Conservation (phyloP, 2,888 invertebrate genomes). For the Plebejus melissa region DNA sequence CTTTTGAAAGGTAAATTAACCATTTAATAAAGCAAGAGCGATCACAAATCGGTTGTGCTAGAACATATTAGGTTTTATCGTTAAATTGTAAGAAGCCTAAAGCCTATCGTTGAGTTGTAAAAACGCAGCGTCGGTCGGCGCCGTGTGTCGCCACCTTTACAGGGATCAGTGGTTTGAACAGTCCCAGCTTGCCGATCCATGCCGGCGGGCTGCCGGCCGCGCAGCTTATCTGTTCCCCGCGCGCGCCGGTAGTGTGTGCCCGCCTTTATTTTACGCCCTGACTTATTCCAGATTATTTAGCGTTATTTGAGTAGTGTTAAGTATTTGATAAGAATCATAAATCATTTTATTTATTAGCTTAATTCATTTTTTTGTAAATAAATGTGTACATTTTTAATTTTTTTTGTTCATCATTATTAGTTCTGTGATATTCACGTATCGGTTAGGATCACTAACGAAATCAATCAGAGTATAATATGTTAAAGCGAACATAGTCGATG, state of each 20-base stretch:
- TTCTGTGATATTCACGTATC: constrained; percentile 44
- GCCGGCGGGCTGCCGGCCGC: constrained; percentile 9
- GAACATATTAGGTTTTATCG: not conserved
- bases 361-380: constrained; percentile 39
- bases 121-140: not conserved
- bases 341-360: constrained; percentile 35
- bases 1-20: not conserved
- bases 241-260: constrained; percentile 28
- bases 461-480: constrained; percentile 35
- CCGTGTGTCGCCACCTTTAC: not conserved
- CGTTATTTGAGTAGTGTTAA: constrained; percentile 33
- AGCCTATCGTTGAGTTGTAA: not conserved
- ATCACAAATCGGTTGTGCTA: not conserved
- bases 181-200: constrained; percentile 10
- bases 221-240: constrained; percentile 28
- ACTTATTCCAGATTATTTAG: constrained; percentile 30
- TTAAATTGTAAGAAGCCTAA: not conserved
- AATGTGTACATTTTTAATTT: constrained; percentile 39
- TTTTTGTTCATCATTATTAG: constrained; percentile 37
- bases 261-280: constrained; percentile 36
- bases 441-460: constrained; percentile 33
- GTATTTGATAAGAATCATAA: constrained; percentile 32
- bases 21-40: not conserved
- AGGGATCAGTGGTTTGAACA: constrained; percentile 22
- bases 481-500: constrained; percentile 44